phyloP scores from a whole-genome alignment of 2,113 vertebrate genomes.

The Dicaeum eximium region DNA sequence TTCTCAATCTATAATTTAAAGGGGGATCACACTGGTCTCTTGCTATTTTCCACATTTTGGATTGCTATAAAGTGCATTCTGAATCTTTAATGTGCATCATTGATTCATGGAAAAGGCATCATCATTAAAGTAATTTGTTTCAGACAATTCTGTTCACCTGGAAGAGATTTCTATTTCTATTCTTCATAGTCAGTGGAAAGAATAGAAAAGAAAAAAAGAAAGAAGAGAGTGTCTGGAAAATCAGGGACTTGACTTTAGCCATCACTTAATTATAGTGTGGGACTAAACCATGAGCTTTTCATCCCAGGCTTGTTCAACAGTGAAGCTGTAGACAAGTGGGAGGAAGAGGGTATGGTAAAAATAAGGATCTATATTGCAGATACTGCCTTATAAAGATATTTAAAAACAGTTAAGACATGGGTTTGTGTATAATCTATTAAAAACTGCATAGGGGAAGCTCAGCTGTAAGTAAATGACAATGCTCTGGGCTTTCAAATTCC shows the following conservation, averaged over 20 bases:
- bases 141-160: background rate
- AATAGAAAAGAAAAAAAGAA: background rate
- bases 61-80: background rate
- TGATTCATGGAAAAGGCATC: background rate
- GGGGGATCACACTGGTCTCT: background rate
- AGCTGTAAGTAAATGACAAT: background rate
- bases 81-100: constrained; percentile 24
- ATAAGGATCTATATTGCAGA: background rate
- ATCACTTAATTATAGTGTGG: background rate
- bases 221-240: background rate
- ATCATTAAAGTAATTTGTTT: background rate
- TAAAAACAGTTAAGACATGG: background rate
- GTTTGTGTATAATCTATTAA: background rate
- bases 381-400: background rate
- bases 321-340: background rate
- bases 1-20: constrained; percentile 33
- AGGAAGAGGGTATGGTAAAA: background rate
- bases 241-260: background rate
- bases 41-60: constrained; percentile 15
- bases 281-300: background rate
- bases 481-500: background rate
- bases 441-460: background rate
- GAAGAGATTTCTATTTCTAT: background rate
- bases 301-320: background rate
- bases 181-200: background rate